A percentile compares a stretch with the other conserved stretches of the same genome.
phyloP scores from a whole-genome alignment of 2,888 invertebrate species.

The Synergus gifuensis region DNA sequence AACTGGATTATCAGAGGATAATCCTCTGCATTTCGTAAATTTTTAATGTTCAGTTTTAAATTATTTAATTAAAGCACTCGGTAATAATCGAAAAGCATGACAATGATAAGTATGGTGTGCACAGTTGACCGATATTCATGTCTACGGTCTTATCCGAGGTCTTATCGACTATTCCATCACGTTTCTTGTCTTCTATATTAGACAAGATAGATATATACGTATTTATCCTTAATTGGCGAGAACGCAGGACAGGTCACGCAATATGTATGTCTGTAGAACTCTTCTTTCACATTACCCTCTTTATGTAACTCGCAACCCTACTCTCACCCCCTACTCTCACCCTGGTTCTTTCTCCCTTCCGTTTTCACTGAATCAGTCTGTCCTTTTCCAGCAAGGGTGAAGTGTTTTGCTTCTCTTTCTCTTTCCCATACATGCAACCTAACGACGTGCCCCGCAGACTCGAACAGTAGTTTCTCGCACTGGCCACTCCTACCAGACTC shows the following conservation, averaged over 20 bases:
- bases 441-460: constrained; percentile 54
- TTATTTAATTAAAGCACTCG: neutral
- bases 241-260: constrained; percentile 69
- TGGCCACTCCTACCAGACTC: constrained; percentile 44
- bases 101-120: constrained; percentile 21
- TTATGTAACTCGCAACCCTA: constrained; percentile 43
- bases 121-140: constrained; percentile 38
- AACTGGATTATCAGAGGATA: neutral
- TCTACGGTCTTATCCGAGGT: constrained; percentile 52
- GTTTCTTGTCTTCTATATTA: constrained; percentile 60
- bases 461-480: constrained; percentile 51
- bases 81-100: constrained; percentile 15
- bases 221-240: constrained; percentile 75
- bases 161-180: constrained; percentile 55
- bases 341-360: constrained; percentile 31
- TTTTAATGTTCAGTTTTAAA: constrained; percentile 10
- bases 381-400: constrained; percentile 43
- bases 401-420: constrained; percentile 7
- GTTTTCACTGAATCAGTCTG: constrained; percentile 39
- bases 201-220: constrained; percentile 60
- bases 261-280: constrained; percentile 54
- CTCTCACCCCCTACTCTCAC: neutral
- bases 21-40: too few species aligned
- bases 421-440: constrained; percentile 49
- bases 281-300: constrained; percentile 46